Base-by-base conservation (phyloP, 2,888 invertebrate species). In the Pheosia tremula region DNA sequence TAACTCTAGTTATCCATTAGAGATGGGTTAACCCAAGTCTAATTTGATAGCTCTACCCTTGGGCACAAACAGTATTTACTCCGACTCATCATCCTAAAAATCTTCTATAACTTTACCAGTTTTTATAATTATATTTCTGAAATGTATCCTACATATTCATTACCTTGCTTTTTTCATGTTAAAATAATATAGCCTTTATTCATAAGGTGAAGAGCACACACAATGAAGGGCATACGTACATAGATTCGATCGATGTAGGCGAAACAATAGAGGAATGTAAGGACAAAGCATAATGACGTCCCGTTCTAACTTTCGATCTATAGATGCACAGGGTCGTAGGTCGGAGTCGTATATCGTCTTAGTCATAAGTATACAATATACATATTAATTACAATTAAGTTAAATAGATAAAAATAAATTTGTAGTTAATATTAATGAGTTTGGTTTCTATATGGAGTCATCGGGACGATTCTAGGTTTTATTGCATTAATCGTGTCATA, bases 221-320 rank as follows among this genome's bases (percentile, higher is more conserved):
- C 74, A 67, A 63, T 7, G 55, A 65, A 60, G 64, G 61, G 64
- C 62, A 76, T 63, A 39, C 56, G 53, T 71, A 63, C 62, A 71
- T 69, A 63, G 50, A 66, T 67, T 64, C 61, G 63, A 56, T 66
- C 57, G 41, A 65, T 59, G 74, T 75, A 69, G 77, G 74, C 72
- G 75, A 71, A 69, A 69, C 77, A 69, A 69, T 69, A 68, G 69
- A 75, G 68, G 65, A 49, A 68, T 63, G 67, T 77, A 77, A 77
- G 77, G 74, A 67, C 68, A 58, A 10, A 45, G 55, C 61, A 59
- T 65, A 63, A 63, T 65, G 58, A 68, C 60, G 64, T 47, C 45
- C 59, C 61, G 50, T 67, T 76, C 61, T 58, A 52, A 60, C 53
- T 64, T 60, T 43, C 61, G 45, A 56, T 36, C 41, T 45, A 43